Base-by-base conservation (phyloP, 2,797 vertebrate species). In the Scolopax rusticola region DNA sequence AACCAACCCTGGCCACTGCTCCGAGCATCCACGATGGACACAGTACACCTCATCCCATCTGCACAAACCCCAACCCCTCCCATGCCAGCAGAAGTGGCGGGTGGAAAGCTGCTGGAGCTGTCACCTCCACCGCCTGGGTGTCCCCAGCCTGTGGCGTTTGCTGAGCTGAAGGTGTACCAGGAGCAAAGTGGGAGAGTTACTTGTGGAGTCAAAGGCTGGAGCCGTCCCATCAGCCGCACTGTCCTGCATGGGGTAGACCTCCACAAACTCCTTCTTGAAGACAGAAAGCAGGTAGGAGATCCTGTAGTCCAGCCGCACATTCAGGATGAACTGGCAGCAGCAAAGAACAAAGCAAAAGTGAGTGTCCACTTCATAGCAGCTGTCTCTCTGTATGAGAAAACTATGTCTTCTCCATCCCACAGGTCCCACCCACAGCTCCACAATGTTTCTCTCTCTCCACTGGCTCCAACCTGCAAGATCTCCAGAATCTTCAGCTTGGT, bases 231-330 rank as follows among this genome's bases (percentile, higher is more conserved):
- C 99, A 0, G 99, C 99, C 0, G 99, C 98, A 0, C 97, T 98
- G 96, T 98, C 98, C 71, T 98, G 99, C 99, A 99, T 99, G 18
- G 99, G 99, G 78, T 99, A 99, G 93, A 99, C 99, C 15, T 99
- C 99, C 89, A 99, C 99, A 97, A 99, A 99, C 97, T 99, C 99
- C 97, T 99, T 99, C 98, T 99, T 99, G 93, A 99, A 99, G 85
- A 99, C 98, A 0, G 99, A 99, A n/a, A 99, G 99, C 97, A 99
- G 98, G 98, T 99, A 99, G 92, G 99, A 99, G 75, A 99, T 98
- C 77, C 99, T 98, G 96, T 99, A 99, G 97, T 99, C 99, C 97
- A 99, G 98, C 8, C 99, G 98, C 21, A 99, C 99, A 0, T 99
- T 99, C 84, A 99, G 97, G 96, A 99, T 98, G 97, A 99, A 99